phyloP scores from a whole-genome alignment of 2,797 vertebrate species.

The Tamandua tetradactyla region DNA sequence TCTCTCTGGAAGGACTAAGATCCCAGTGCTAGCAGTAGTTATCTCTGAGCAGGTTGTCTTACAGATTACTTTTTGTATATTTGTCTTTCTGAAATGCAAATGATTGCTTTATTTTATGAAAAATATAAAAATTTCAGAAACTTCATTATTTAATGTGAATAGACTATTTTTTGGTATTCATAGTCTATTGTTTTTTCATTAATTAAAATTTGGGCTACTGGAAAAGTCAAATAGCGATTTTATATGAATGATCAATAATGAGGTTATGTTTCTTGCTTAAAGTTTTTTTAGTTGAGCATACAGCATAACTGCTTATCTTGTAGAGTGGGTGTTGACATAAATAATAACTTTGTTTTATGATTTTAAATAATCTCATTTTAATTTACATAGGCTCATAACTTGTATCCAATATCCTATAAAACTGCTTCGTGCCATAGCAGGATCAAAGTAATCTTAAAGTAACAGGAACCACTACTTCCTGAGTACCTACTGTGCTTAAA shows the following conservation, averaged over 20 bases:
- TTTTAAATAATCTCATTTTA: constrained; percentile 33
- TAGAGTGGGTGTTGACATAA: neutral
- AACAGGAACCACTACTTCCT: neutral
- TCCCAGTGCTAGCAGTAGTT: neutral
- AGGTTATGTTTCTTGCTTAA: neutral
- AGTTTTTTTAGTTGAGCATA: neutral
- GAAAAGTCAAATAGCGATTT: constrained; percentile 12
- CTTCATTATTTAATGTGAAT: neutral
- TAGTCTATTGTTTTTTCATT: neutral
- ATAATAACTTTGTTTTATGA: neutral
- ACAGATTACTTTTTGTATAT: neutral
- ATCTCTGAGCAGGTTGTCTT: neutral
- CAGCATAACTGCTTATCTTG: neutral
- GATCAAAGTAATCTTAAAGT: neutral
- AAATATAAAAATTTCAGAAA: neutral
- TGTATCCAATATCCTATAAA: neutral
- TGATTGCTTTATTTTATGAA: neutral
- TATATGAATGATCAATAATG: neutral
- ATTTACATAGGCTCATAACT: neutral
- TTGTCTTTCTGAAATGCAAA: neutral
- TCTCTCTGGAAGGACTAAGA: neutral
- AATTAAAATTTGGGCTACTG: neutral
- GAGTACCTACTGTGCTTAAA: neutral
- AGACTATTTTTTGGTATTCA: neutral
- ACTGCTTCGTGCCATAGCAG: neutral